Conservation (phyloP, 2,113 vertebrate species). For the Raphicerus campestris region DNA sequence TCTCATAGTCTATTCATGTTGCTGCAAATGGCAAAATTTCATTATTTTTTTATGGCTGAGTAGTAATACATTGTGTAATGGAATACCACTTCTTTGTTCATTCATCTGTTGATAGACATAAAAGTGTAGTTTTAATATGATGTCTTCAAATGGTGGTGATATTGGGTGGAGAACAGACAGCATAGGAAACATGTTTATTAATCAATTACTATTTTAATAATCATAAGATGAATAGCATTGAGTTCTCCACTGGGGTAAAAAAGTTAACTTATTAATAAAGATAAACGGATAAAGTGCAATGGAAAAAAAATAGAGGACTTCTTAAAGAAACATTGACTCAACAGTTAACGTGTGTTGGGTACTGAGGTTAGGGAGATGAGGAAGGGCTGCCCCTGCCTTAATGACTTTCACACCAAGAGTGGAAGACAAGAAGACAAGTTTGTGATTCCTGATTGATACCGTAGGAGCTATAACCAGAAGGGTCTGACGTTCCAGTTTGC, state of each 20-base stretch:
- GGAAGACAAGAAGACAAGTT: not conserved
- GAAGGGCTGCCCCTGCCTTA: not conserved
- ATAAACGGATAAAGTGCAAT: not conserved
- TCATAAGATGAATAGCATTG: not conserved
- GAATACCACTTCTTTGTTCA: not conserved
- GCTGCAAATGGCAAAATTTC: not conserved
- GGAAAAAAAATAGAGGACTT: not conserved
- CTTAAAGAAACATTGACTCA: not conserved
- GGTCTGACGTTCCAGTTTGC: not conserved
- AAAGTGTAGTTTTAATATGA: not conserved
- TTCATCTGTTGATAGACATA: not conserved
- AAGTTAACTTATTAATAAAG: conserved; percentile 10
- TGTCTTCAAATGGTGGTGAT: not conserved
- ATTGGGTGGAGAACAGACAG: not conserved
- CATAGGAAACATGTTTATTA: not conserved
- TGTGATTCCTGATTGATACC: not conserved
- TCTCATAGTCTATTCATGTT: not conserved
- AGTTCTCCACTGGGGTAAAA: not conserved
- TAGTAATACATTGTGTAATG: not conserved
- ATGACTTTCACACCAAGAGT: not conserved
- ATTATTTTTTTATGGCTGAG: not conserved
- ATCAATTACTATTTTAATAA: conserved; percentile 23
- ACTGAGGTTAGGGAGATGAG: not conserved
- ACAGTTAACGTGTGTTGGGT: not conserved
- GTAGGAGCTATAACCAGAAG: not conserved